Conservation (phyloP, 1,140 invertebrate species). For the Melitaea cinxia region DNA sequence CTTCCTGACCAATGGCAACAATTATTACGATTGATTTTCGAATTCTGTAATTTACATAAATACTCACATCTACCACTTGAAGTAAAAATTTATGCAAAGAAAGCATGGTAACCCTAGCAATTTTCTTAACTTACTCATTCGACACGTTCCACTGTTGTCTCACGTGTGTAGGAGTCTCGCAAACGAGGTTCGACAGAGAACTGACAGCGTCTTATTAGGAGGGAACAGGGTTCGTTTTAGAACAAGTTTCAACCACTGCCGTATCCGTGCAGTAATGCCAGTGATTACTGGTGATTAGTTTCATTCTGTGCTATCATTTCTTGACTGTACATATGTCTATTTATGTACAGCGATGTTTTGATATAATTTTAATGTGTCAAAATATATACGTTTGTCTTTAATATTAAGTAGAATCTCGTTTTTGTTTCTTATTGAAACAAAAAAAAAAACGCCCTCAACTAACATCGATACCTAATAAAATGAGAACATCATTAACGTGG, state of each 20-base stretch:
- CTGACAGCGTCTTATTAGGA: conserved; percentile 28
- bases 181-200: conserved; percentile 14
- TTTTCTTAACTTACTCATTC: conserved; percentile 42
- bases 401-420: too few relatives aligned
- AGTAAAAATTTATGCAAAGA: conserved; percentile 1
- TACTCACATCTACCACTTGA: too few relatives aligned
- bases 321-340: neutral
- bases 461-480: too few relatives aligned
- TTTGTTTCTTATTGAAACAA: too few relatives aligned
- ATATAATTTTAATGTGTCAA: neutral
- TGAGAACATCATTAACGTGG: too few relatives aligned
- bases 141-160: conserved; percentile 51
- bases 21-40: too few relatives aligned
- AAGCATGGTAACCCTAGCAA: conserved; percentile 39
- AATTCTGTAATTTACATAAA: too few relatives aligned
- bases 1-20: too few relatives aligned
- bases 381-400: too few relatives aligned
- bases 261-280: conserved; percentile 12
- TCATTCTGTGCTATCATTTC: conserved; percentile 5
- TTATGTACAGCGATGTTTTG: neutral
- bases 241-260: neutral
- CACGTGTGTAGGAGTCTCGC: conserved; percentile 58
- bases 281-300: conserved; percentile 18
- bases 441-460: too few relatives aligned
- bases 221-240: conserved; percentile 29